Base-by-base conservation (phyloP, 2,113 vertebrate genomes). In the Stegastes partitus region DNA sequence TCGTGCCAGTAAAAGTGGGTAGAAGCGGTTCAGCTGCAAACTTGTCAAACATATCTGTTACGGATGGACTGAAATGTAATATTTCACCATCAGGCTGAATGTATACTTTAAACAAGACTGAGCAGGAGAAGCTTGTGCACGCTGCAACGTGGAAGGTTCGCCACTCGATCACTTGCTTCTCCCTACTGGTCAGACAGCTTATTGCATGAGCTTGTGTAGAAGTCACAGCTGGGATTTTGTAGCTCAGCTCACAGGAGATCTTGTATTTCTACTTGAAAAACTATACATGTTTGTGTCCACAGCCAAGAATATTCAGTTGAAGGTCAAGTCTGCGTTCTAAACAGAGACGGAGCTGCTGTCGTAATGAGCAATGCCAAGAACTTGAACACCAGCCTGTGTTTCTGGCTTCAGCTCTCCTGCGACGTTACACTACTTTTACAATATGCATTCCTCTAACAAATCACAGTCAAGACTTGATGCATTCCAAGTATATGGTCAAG, bases 141-240 rank as follows among this genome's bases (percentile, higher is more conserved):
- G 15, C 37, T 53, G 61, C 53, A 56, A 34, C 28, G 42, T 55
- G 54, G 44, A 78, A 54, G 55, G 47, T 1, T 5, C 59, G 11
- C 15, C 45, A 22, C 54, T 61, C 15, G 78, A 45, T 75, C 66
- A 12, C 63, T 39, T 84, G 79, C 72, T 68, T 25, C 81, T 34
- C 81, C 56, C 90, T 91, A 34, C 74, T 89, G 81, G 88, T 77
- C 68, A 79, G 51, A 73, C 19, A 9, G 34, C n/a, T 31, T 57
- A 86, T 39, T 79, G 66, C 83, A 81, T 12, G 8, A 42, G 16
- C 22, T 22, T 19, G 44, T 58, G 22, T 26, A 16, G 2, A 37
- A 31, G 34, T 64, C 23, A 16, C 14, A 71, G 37, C 42, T 54
- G 57, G 26, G 8, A 21, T 2, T 10, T 39, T 31, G 54, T 16